A percentile compares a stretch with the other conserved stretches of the same genome.
These are phyloP conservation scores for Xiphias gladius DNA, from an alignment of 2,113 vertebrate genomes.

Conservation along the genomic window DNA sequence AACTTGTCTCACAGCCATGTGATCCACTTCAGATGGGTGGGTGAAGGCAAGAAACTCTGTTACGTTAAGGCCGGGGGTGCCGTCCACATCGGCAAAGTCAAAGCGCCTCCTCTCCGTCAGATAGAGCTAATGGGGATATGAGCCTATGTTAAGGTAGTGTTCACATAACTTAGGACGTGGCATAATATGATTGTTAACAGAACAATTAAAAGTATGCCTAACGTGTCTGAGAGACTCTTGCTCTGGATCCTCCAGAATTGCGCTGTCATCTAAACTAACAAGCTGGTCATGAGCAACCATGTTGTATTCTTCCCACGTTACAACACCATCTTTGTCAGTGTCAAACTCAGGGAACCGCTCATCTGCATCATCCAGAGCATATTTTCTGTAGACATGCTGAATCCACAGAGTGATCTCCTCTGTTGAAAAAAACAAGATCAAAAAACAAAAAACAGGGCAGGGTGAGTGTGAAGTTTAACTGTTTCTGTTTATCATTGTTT, in stretches of 20 bases:
- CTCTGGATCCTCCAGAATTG: constrained; percentile 89
- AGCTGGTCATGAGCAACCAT: constrained; percentile 89
- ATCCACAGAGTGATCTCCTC: constrained; percentile 96
- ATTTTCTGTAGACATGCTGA: constrained; percentile 93
- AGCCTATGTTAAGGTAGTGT: not conserved
- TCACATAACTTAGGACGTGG: not conserved
- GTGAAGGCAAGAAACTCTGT: constrained; percentile 95
- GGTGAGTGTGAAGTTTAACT: not conserved
- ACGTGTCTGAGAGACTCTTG: constrained; percentile 93
- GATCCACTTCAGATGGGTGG: constrained; percentile 94
- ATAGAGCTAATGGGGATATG: constrained; percentile 86
- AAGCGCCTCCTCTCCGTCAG: constrained; percentile 94
- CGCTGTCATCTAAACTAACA: constrained; percentile 88
- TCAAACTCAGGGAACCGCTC: constrained; percentile 93
- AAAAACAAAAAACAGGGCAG: constrained; percentile 20
- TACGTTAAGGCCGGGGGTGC: constrained; percentile 84
- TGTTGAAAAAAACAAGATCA: constrained; percentile 80
- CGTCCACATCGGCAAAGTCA: constrained; percentile 90
- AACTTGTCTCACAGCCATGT: constrained; percentile 91
- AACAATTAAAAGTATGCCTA: constrained; percentile 69
- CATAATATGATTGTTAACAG: not conserved
- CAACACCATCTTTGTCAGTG: constrained; percentile 86
- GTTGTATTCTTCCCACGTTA: constrained; percentile 96
- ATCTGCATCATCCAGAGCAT: constrained; percentile 92
- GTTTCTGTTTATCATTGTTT: not conserved